Evolutionary conservation across 1,140 invertebrate species (phyloP), one percentile per base, ranked within the genome.

Genomic region (Eriocheir sinensis): DNA sequence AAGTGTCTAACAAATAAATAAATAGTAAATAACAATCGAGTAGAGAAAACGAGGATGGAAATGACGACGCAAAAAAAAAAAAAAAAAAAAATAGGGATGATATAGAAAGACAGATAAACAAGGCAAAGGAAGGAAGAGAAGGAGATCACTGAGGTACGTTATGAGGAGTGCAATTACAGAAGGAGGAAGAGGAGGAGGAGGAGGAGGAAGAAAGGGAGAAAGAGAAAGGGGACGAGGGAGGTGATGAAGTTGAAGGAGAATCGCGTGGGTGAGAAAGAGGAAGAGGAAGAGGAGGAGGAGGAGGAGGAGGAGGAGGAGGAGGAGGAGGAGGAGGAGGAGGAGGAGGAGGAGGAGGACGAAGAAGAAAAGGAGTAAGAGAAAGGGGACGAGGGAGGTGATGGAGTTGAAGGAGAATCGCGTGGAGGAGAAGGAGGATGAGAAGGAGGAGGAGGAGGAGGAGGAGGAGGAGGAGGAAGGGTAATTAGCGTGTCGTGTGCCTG

Each of bases 401-500:
- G 44, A 48, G 15, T 4, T 8, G 4, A 15, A 48, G 4, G 44
- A 48, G 44, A 48, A 48, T 4, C 4, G 44, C 4, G 44, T n/a
- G 27, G 6, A n/a, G 27, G 0, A 79, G n/a, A 6, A 72, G 53
- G 48, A 72, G 32, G 27, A 34, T 3, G 4, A n/a, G 30, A 27
- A n/a, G 60, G 32, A n/a, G 8, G 12, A 79, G 89, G 15, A 34
- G 40, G 30, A 91, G 89, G 41, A 34, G 40, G 36, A 48, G n/a
- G 32, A 48, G 38, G 86, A 38, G 86, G 2, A 44, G 85, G 85
- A 44, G 21, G 85, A 38, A 38, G 86, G 86, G 44, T 89, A 48
- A 41, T 89, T 30, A 38, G 38, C 38, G 34, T 89, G n/a, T 41
- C 40, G n/a, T 89, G 86, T 89, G 30, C 34, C 40, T 72, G 27